Evolutionary conservation across 35 echinoderm and acorn worm species (phyloP), one percentile per base, ranked within the genome.

Genomic region (Eucidaris tribuloides): DNA sequence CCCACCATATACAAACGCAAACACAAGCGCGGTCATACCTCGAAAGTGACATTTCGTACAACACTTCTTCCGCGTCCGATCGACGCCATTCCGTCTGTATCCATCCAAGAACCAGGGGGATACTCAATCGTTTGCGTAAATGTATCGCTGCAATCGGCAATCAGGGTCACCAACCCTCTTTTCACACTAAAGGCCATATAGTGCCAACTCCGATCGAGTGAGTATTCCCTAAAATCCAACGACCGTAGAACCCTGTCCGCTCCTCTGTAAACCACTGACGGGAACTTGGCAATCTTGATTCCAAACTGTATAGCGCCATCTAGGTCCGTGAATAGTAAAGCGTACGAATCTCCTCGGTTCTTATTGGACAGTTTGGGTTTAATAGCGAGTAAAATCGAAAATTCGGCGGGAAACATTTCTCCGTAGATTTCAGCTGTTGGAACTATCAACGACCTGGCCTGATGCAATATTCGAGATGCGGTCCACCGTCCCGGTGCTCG

Each of bases 131-230:
- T 43, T 33, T 58, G 23, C 3, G 55, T 65, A 4, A 46, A 76
- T 19, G 45, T 63, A 30, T 82, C 24, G 23, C 78, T 82, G 71
- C 90, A 92, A 37, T 92, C 84, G 0, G 78, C 90, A 25, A 87
- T 72, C 63, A 92, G 17, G 3, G 90, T 92, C 3, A 92, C 78
- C 20, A 65, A 42, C 15, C 62, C 23, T 31, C 48, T 77, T 19
- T 57, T 77, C 34, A 92, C 85, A 45, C 63, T 85, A 55, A 92
- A 92, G 4, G 90, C 83, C 45, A 92, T 34, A n/a, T 46, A 57
- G 34, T 92, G 84, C 84, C 84, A 92, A 15, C 76, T 71, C 57
- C 84, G 81, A 41, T 87, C 79, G 36, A 92, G 24, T 7, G 61
- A 15, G 46, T 82, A 92, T 1, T 72, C 83, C 0, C 25, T 32